Base-by-base conservation (phyloP, 2,888 invertebrate species). In the Magallana nippona region DNA sequence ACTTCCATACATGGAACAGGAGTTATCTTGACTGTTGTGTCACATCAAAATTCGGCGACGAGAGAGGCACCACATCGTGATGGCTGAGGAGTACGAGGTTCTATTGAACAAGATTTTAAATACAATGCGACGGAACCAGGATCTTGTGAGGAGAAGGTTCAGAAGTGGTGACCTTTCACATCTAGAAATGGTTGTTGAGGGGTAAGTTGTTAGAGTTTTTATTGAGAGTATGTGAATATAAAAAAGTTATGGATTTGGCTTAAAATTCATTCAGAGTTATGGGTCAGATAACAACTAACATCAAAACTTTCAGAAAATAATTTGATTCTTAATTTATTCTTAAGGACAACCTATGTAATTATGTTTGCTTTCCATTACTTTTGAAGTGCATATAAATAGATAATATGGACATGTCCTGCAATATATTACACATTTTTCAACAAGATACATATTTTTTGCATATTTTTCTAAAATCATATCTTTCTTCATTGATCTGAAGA, bases 31-130 rank as follows among this genome's bases (percentile, higher is more conserved):
- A 93, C 96, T 98, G 79, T 95, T 98, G 84, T 95, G 96, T 86
- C 96, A 97, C 92, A 98, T 98, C 89, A 96, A 96, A 95, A 96
- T 98, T 85, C 96, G 91, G 13, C 91, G 93, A 86, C 95, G 98
- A 93, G 98, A 98, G 94, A 98, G 97, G 94, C 97, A 97, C 96
- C 98, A 90, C 0, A 97, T 97, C 94, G 96, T 98, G 84, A 96
- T 98, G 94, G 98, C 97, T 0, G 96, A 96, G 79, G 96, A 97
- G 89, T 98, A 98, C 94, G 97, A 98, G 93, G 96, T 96, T 85
- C 96, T 98, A 93, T 95, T 98, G 60, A 95, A 96, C 83, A 97
- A 97, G 92, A 95, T 98, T 81, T 97, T 97, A 1, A 98, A 98
- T 0, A 96, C 97, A 0, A 95, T 98, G 44, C 96, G 97, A 27